A percentile compares a stretch with the other conserved stretches of the same genome.
phyloP scores from a whole-genome alignment of 2,113 vertebrate genomes.

The Trachemys scripta region DNA sequence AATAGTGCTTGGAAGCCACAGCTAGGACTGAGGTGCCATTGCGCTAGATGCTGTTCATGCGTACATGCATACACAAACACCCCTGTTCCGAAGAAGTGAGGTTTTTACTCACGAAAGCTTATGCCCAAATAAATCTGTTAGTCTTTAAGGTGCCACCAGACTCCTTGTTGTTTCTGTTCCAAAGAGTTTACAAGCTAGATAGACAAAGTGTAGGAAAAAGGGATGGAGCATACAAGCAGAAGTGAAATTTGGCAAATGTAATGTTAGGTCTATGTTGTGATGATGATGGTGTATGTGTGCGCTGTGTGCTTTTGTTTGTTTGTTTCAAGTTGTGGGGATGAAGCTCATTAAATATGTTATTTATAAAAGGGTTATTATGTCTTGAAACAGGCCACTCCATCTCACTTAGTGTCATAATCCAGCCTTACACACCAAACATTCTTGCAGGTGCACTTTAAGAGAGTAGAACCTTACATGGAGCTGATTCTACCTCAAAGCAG shows the following conservation, averaged over 20 bases:
- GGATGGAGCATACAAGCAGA: neutral
- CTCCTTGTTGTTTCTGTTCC: neutral
- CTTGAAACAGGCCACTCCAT: neutral
- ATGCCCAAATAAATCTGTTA: too few relatives aligned
- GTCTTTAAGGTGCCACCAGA: too few relatives aligned
- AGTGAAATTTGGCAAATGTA: neutral
- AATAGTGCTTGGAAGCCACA: neutral
- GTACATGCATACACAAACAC: neutral
- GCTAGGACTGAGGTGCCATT: neutral
- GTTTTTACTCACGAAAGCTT: too few relatives aligned
- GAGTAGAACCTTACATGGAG: neutral
- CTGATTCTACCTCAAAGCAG: neutral
- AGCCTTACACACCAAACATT: neutral
- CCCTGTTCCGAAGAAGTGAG: neutral
- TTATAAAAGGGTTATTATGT: neutral
- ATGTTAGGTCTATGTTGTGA: neutral
- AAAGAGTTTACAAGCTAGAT: neutral
- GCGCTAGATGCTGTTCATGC: neutral
- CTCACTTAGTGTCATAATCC: neutral
- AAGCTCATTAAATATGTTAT: neutral
- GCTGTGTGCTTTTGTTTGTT: neutral
- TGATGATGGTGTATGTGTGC: neutral
- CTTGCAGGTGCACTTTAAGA: neutral
- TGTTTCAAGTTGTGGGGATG: neutral
- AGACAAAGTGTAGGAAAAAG: neutral